Evolutionary conservation across 2,888 invertebrate genomes (phyloP), one percentile per base, ranked within the genome.

Genomic region (Agrotis segetum): DNA sequence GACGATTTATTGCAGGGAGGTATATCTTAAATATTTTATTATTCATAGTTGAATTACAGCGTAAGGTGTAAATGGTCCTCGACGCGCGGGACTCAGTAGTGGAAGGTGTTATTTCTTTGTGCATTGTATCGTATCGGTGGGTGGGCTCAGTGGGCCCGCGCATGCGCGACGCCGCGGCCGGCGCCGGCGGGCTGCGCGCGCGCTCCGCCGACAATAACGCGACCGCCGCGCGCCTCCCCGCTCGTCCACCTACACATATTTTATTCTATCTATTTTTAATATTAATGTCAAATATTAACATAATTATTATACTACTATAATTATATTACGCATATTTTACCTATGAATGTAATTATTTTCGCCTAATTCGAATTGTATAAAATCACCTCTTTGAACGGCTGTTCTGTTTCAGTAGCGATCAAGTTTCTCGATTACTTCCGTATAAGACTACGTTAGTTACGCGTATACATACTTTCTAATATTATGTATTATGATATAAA

Each of bases 281-380:
- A 96, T 94, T 95, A 95, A 95, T 95, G 95, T 96, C 95, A 95
- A 95, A 96, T 95, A 95, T 95, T 95, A 95, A 94, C 93, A 93
- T 96, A 94, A 95, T 95, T 94, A 95, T 93, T 92, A 93, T 94
- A 95, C 92, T 94, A 95, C 92, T 94, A 93, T 93, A 93, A 94
- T 92, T 89, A 88, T 89, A 85, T 86, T 92, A 93, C 85, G 93
- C 95, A 94, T 96, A 95, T 95, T 96, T 95, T 95, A 96, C 91
- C 94, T 95, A 95, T 95, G 91, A 94, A 96, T 95, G 94, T 95
- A 94, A 95, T 96, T 95, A 94, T 94, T 95, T 95, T 96, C 90
- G 95, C 95, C 96, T 96, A 94, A 95, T 95, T 95, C 95, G 94
- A 95, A 95, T 95, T 95, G 96, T 96, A 95, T 96, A 95, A 96